phyloP scores from a whole-genome alignment of 2,888 invertebrate species.

The Pediacus dermestoides region DNA sequence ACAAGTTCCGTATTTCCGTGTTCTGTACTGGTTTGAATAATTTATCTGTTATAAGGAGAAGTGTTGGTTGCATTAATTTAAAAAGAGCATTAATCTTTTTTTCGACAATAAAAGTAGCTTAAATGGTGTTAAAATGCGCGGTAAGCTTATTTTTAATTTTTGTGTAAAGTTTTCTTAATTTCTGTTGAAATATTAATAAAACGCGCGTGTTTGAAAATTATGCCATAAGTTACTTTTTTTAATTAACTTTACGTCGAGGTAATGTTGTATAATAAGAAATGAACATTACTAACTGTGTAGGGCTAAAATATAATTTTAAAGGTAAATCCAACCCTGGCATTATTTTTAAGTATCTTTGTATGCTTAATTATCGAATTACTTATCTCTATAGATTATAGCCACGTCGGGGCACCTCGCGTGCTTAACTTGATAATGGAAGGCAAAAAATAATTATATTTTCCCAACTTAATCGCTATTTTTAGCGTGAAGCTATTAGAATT shows the following conservation, averaged over 20 bases:
- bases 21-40: too few species aligned
- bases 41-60: too few species aligned
- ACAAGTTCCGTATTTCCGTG: too few species aligned
- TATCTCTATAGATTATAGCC: slow-evolving; percentile 25
- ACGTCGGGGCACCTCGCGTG: slow-evolving; percentile 16
- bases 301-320: slow-evolving; percentile 9
- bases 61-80: slow-evolving; percentile 5
- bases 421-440: slow-evolving; percentile 23
- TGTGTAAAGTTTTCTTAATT: slow-evolving; percentile 18
- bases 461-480: slow-evolving; percentile 26
- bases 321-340: slow-evolving; percentile 18
- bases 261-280: slow-evolving; percentile 26
- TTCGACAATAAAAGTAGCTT: slow-evolving; percentile 4
- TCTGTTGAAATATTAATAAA: slow-evolving; percentile 21
- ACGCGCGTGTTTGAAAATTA: slow-evolving; percentile 22
- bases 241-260: slow-evolving; percentile 24
- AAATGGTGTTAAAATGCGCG: slow-evolving; percentile 7
- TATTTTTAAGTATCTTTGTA: slow-evolving; percentile 23
- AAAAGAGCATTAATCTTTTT: slow-evolving; percentile 6
- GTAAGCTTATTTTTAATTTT: slow-evolving; percentile 6
- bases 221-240: slow-evolving; percentile 28
- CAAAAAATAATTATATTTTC: slow-evolving; percentile 30
- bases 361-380: slow-evolving; percentile 30
- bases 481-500: slow-evolving; percentile 21
- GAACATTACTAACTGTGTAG: slow-evolving; percentile 13